These are phyloP conservation scores for Delphinus delphis DNA, from an alignment of 2,113 vertebrate genomes.

Conservation along the genomic window DNA sequence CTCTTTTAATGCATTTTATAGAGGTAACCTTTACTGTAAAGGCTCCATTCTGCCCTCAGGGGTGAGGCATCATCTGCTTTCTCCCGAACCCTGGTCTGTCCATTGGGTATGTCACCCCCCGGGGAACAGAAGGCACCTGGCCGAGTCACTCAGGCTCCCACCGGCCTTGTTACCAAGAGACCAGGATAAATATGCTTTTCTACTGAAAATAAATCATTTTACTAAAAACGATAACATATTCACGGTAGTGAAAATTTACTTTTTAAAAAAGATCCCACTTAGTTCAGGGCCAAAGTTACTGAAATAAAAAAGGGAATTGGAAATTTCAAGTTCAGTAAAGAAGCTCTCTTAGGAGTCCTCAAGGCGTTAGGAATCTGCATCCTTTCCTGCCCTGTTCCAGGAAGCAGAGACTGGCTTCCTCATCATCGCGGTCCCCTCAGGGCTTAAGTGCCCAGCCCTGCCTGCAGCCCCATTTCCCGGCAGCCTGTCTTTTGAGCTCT, in stretches of 20 bases:
- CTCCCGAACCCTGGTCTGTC: neutral
- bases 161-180: conserved; percentile 43
- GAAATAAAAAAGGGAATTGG: neutral
- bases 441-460: conserved; percentile 7
- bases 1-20: neutral
- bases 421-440: neutral
- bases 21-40: neutral
- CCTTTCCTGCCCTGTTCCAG: neutral
- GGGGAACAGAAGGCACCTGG: neutral
- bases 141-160: conserved; percentile 3
- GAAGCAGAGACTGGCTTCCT: neutral
- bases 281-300: neutral
- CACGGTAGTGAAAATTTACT: neutral
- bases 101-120: neutral
- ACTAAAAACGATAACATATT: neutral
- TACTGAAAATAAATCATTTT: conserved; percentile 51
- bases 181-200: conserved; percentile 39
- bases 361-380: neutral
- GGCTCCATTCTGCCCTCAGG: neutral
- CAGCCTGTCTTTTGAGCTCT: conserved; percentile 18
- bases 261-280: neutral
- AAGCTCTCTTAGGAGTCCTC: neutral
- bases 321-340: neutral
- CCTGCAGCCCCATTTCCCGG: neutral
- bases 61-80: neutral